These are phyloP conservation scores for Balaenoptera acutorostrata DNA, from an alignment of 2,113 vertebrate species.

Conservation along the genomic window DNA sequence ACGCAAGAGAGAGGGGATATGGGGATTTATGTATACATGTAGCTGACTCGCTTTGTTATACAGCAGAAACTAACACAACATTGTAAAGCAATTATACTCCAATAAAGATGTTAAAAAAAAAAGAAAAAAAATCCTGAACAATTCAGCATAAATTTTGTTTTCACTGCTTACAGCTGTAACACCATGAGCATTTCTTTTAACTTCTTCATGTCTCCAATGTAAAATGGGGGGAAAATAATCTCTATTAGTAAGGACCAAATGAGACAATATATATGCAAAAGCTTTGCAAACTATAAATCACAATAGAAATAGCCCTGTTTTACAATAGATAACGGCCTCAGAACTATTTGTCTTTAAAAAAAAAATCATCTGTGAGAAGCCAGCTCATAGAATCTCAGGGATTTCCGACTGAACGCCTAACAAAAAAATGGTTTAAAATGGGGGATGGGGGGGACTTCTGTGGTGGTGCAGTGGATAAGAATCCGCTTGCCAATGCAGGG, in stretches of 20 bases:
- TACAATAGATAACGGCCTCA: not conserved
- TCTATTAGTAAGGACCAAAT: not conserved
- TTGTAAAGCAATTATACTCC: no score
- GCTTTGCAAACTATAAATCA: not conserved
- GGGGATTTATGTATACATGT: no score
- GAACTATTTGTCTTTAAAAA: not conserved
- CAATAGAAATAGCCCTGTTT: not conserved
- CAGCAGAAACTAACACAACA: no score
- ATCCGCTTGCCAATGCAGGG: no score
- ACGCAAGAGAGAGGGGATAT: no score
- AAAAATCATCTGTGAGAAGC: not conserved
- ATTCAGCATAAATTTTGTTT: not conserved
- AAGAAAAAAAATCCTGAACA: not conserved
- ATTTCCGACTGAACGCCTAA: not conserved
- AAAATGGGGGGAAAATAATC: not conserved
- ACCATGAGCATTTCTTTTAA: not conserved
- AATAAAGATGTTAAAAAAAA: not conserved
- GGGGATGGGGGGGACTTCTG: rapidly evolving
- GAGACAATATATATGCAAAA: not conserved
- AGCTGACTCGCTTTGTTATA: no score
- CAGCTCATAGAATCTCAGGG: not conserved
- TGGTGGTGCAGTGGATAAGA: no score
- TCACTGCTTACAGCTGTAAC: not conserved
- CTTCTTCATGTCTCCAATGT: not conserved
- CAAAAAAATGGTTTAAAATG: not conserved